Base-by-base conservation (phyloP, 2,113 vertebrate species). In the Melanerpes aurifrons region DNA sequence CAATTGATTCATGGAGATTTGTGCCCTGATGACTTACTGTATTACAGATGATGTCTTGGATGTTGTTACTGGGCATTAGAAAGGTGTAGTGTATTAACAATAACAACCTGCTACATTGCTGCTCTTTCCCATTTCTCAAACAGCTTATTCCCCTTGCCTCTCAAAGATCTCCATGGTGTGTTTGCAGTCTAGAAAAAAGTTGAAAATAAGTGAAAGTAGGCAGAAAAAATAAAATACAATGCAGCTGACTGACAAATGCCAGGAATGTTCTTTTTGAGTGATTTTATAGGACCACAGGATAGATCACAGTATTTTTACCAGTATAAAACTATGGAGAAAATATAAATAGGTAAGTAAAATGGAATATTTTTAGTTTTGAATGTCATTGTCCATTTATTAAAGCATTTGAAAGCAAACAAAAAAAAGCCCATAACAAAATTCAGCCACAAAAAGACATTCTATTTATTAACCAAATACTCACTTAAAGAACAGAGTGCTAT, bases 81-180 rank as follows among this genome's bases (percentile, higher is more conserved):
- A 94, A 81, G 31, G 72, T 74, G 63, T 68, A 62, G 87, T 4
- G 1, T 72, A 14, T 82, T 92, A 84, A 86, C 69, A 85, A 5
- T 91, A 75, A 92, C 56, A 78, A 54, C 25, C 24, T 94, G 35
- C 75, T 87, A 59, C 1, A 1, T 29, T 79, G 71, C 66, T 89
- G 69, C n/a, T 82, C 8, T 76, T 96, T 87, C 85, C 84, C 31
- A 59, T 90, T 94, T 95, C 73, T 67, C 67, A 86, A 83, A 31
- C 62, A 84, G 56, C 21, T 86, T 90, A 74, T 71, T 87, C 73
- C 31, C 67, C 13, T 73, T 90, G 53, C 80, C 48, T 87, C 57
- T 54, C 70, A 93, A 54, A 53, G 35, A 75, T 32, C 5, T 43
- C n/a, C 11, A 18, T 75, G 10, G 16, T 48, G 40, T 11, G 25